These are phyloP conservation scores for Pterocles gutturalis DNA, from an alignment of 2,113 vertebrate species.

Conservation along the genomic window DNA sequence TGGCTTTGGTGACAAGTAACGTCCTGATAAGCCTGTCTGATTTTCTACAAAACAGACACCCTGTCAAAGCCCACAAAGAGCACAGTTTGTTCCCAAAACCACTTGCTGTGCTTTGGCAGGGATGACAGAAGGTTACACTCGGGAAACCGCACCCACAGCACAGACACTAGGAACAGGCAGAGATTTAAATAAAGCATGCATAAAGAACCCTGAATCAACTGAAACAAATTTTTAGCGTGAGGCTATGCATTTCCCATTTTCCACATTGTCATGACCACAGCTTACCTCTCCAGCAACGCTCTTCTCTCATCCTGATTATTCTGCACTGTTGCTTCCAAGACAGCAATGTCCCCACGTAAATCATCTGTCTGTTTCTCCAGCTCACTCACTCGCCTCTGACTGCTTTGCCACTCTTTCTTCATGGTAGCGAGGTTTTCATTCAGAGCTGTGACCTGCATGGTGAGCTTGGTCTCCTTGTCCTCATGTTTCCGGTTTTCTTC, in stretches of 20 bases:
- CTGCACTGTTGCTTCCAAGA: constrained; percentile 95
- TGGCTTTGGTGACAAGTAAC: not conserved
- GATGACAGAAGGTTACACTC: not conserved
- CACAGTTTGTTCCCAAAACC: not conserved
- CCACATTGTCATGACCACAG: not conserved
- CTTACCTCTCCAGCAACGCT: constrained; percentile 91
- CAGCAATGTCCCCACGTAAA: constrained; percentile 94
- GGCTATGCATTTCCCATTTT: not conserved
- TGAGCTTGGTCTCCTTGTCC: constrained; percentile 86
- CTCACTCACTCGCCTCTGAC: constrained; percentile 89
- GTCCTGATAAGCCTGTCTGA: not conserved
- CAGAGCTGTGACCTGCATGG: constrained; percentile 90
- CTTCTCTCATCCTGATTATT: constrained; percentile 97
- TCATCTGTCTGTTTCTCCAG: constrained; percentile 97
- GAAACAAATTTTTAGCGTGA: not conserved
- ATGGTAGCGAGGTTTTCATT: constrained; percentile 95
- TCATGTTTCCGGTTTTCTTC: constrained; percentile 85
- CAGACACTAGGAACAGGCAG: not conserved
- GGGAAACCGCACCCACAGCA: not conserved
- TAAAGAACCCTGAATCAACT: not conserved
- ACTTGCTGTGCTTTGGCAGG: not conserved
- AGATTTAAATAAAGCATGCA: not conserved
- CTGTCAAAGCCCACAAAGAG: not conserved
- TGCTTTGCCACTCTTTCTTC: constrained; percentile 96
- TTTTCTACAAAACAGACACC: not conserved